These are phyloP conservation scores for Mactromeris polynyma DNA, from an alignment of 2,888 invertebrate species.

Conservation along the genomic window DNA sequence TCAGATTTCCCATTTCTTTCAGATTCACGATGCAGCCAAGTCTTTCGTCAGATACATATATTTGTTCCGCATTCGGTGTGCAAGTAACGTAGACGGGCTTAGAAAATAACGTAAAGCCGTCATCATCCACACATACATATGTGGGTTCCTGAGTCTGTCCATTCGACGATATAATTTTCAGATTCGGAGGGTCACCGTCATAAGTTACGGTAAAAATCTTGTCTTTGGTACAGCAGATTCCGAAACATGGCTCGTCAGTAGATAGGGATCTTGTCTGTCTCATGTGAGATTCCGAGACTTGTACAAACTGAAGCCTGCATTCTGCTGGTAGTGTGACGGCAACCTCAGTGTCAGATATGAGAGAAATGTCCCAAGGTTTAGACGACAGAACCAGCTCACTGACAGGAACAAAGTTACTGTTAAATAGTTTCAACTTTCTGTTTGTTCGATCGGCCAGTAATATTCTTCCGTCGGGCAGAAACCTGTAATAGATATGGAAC, in stretches of 20 bases:
- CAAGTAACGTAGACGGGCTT: constrained; percentile 74
- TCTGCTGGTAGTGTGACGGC: constrained; percentile 74
- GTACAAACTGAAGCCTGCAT: constrained; percentile 68
- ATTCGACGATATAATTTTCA: constrained; percentile 66
- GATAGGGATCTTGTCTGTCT: constrained; percentile 56
- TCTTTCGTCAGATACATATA: constrained; percentile 73
- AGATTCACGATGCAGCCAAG: constrained; percentile 68
- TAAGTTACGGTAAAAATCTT: constrained; percentile 73
- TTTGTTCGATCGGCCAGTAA: constrained; percentile 72
- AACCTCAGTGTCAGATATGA: constrained; percentile 67
- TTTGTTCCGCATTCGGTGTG: constrained; percentile 58
- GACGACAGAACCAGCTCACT: constrained; percentile 61
- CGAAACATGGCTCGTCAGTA: constrained; percentile 73
- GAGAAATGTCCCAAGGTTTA: constrained; percentile 74
- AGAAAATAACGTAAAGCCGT: constrained; percentile 72
- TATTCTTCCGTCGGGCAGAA: constrained; percentile 70
- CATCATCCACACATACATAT: constrained; percentile 72
- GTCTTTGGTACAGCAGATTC: constrained; percentile 62
- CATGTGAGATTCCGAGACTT: constrained; percentile 45
- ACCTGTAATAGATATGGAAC: constrained; percentile 31
- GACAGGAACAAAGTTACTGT: constrained; percentile 59
- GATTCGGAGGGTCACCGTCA: constrained; percentile 73
- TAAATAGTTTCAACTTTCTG: constrained; percentile 72
- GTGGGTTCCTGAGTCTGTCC: constrained; percentile 72
- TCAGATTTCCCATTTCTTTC: constrained; percentile 69